Evolutionary conservation across 2,797 vertebrate genomes (phyloP), one percentile per base, ranked within the genome.

Genomic region (Apogon hyalosoma): DNA sequence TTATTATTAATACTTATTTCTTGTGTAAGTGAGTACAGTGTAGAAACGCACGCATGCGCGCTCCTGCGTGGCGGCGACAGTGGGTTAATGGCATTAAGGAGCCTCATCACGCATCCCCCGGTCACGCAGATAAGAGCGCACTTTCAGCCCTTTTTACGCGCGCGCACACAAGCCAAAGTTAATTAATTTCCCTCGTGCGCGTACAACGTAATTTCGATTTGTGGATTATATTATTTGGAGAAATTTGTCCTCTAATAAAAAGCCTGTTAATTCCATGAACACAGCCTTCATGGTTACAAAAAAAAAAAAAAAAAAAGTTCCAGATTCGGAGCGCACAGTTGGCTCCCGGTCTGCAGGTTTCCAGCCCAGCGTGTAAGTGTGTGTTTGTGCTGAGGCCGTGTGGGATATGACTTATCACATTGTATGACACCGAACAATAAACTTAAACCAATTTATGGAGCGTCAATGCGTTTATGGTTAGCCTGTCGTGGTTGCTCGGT

Each of bases 391-490:
- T 19, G 65, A 18, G 76, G 67, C 79, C 88, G 78, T 63, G 75
- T 82, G 88, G 88, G 84, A 89, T 88, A 87, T 84, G 88, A 90
- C 90, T 90, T 89, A 91, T 92, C 90, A 86, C 91, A 88, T 88
- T 87, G 86, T 85, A 83, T 87, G 89, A 88, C 87, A 92, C 86
- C 57, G 77, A 90, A 90, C 88, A 91, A 91, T 91, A 90, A 92
- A 91, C 88, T 88, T 92, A 92, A 91, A 92, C 90, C 90, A 91
- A 92, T 93, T 92, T 91, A 68, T 86, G 79, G 21, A 47, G 84
- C 84, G 90, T 91, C 88, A 89, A 90, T 90, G 88, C 84, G 86
- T 92, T 93, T 91, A 89, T 81, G 88, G 87, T 87, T 76, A 83
- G 79, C 74, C 84, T 80, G 80, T 82, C 80, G 74, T 16, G 69